Conservation (phyloP, 2,113 vertebrate species). For the Anarrhichthys ocellatus region DNA sequence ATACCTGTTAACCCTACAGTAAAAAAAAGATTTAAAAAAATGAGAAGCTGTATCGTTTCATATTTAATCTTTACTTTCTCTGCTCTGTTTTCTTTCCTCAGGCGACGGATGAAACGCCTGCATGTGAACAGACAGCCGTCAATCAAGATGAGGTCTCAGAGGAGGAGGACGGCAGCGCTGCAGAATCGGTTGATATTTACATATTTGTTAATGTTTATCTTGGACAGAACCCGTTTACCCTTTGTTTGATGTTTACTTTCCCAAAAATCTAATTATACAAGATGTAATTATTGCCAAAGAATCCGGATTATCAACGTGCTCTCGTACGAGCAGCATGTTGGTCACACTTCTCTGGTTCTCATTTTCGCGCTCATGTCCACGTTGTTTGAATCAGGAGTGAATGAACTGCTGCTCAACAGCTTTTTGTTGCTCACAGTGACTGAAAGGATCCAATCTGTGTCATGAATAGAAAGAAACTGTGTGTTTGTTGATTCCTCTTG, state of each 20-base stretch:
- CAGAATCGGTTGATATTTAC: neutral
- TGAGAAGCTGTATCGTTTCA: neutral
- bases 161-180: constrained; percentile 11
- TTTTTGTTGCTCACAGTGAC: neutral
- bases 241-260: neutral
- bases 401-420: neutral
- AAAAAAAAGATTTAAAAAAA: neutral
- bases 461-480: neutral
- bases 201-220: neutral
- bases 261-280: too few relatives aligned
- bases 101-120: constrained; percentile 31
- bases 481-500: constrained; percentile 23
- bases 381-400: neutral
- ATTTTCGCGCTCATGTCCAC: neutral
- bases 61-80: neutral
- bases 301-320: neutral
- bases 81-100: constrained; percentile 4
- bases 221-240: neutral
- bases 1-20: neutral
- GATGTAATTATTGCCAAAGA: neutral
- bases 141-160: constrained; percentile 19
- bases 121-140: constrained; percentile 16
- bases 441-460: neutral
- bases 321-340: neutral
- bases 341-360: neutral